Percentiles rank a stretch among this genome's conserved stretches.
These are phyloP conservation scores for Melanotus villosus DNA, from an alignment of 2,888 invertebrate genomes.

Conservation along the genomic window DNA sequence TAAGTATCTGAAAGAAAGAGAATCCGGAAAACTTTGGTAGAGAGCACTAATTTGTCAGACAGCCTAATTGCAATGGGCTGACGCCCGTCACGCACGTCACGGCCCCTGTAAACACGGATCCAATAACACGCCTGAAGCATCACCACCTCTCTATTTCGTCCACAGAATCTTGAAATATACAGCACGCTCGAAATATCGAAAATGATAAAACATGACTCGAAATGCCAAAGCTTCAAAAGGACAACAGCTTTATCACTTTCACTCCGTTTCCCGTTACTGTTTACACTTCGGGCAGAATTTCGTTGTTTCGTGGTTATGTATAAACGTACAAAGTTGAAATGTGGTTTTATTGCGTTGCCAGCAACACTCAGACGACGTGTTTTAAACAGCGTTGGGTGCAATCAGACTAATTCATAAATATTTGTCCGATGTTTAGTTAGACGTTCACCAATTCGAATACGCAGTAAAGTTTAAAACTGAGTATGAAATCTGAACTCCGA, in stretches of 20 bases:
- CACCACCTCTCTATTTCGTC: conserved; percentile 35
- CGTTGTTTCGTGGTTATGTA: too few relatives aligned
- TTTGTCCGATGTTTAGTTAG: too few relatives aligned
- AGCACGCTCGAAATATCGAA: conserved; percentile 19
- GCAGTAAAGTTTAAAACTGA: too few relatives aligned
- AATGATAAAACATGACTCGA: conserved; percentile 19
- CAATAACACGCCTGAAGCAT: conserved; percentile 48
- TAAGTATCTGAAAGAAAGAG: conserved; percentile 44
- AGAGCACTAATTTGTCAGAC: conserved; percentile 51
- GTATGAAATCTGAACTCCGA: too few relatives aligned
- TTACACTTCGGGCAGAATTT: too few relatives aligned
- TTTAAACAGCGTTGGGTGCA: too few relatives aligned
- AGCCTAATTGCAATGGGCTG: conserved; percentile 48
- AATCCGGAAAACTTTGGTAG: conserved; percentile 43
- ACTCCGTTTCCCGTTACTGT: conserved; percentile 7
- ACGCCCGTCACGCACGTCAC: conserved; percentile 48
- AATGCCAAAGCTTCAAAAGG: conserved; percentile 3
- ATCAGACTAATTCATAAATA: too few relatives aligned
- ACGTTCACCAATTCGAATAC: too few relatives aligned
- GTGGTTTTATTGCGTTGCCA: too few relatives aligned
- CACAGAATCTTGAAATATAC: conserved; percentile 32
- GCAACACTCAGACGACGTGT: too few relatives aligned
- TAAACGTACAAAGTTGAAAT: too few relatives aligned
- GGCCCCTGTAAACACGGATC: conserved; percentile 46
- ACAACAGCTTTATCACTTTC: conserved; percentile 18